A percentile compares a stretch with the other conserved stretches of the same genome.
phyloP scores from a whole-genome alignment of 64 coral and sea anemone genomes.

The Actinia equina region DNA sequence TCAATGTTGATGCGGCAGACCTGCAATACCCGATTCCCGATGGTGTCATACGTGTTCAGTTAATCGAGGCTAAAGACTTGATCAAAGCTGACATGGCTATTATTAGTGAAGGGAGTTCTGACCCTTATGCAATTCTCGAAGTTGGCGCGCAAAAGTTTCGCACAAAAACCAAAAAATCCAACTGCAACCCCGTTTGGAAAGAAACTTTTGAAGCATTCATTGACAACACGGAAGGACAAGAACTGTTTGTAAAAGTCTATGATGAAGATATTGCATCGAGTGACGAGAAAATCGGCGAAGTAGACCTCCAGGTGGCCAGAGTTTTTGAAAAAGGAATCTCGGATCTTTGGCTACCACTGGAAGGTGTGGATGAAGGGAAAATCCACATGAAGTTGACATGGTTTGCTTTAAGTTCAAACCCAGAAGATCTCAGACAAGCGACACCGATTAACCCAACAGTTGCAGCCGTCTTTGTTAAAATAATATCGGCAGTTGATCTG shows the following conservation, averaged over 20 bases:
- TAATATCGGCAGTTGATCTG: slow-evolving; percentile 68
- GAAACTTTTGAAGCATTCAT: slow-evolving; percentile 92
- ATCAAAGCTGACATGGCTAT: slow-evolving; percentile 64
- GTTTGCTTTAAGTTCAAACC: slow-evolving; percentile 56
- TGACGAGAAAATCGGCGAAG: slow-evolving; percentile 72
- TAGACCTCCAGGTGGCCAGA: slow-evolving; percentile 66
- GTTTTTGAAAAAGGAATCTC: slow-evolving; percentile 48
- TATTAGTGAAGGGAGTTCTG: slow-evolving; percentile 64
- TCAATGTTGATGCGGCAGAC: slow-evolving; percentile 62
- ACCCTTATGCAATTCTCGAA: slow-evolving; percentile 78
- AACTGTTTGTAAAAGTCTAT: slow-evolving; percentile 55
- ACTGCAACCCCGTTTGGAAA: slow-evolving; percentile 78
- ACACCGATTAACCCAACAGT: slow-evolving; percentile 32
- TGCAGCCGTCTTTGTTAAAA: slow-evolving; percentile 77
- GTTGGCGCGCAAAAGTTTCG: slow-evolving; percentile 94
- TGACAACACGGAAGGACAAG: slow-evolving; percentile 90
- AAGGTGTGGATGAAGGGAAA: slow-evolving; percentile 72
- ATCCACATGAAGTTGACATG: slow-evolving; percentile 80
- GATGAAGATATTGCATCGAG: slow-evolving; percentile 73
- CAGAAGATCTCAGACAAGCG: slow-evolving; percentile 53
- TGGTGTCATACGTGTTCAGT: slow-evolving; percentile 69
- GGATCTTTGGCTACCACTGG: slow-evolving; percentile 78
- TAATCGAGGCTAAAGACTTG: slow-evolving; percentile 86
- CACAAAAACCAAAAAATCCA: slow-evolving; percentile 69
- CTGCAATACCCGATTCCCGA: slow-evolving; percentile 88